Conservation (phyloP, 2,888 invertebrate genomes). For the Hydrotaea diabolus region DNA sequence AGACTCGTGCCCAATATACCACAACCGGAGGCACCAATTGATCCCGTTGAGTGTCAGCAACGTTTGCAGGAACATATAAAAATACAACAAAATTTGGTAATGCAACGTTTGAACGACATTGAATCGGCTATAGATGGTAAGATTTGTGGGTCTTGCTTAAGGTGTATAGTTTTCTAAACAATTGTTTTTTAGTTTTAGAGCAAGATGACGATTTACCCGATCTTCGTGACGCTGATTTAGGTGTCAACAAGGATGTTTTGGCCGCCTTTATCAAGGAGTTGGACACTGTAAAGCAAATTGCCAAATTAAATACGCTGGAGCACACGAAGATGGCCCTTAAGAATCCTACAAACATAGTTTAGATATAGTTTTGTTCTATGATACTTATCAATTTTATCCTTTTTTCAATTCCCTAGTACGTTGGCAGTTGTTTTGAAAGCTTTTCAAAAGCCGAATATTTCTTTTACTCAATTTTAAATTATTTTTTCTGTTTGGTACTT, state of each 20-base stretch:
- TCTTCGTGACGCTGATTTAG: constrained; percentile 83
- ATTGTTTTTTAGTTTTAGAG: constrained; percentile 75
- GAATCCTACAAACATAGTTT: constrained; percentile 37
- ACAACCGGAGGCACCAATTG: constrained; percentile 91
- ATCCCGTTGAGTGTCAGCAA: constrained; percentile 88
- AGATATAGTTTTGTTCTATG: constrained; percentile 29
- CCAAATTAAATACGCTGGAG: constrained; percentile 81
- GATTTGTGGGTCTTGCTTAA: constrained; percentile 5
- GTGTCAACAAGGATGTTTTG: constrained; percentile 86
- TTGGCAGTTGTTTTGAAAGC: background rate
- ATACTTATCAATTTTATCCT: background rate
- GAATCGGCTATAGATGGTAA: constrained; percentile 87
- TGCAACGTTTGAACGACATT: constrained; percentile 87
- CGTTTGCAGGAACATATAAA: constrained; percentile 89
- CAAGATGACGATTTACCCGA: constrained; percentile 79
- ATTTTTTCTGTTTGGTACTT: background rate
- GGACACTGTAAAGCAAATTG: constrained; percentile 85
- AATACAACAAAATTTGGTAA: constrained; percentile 87
- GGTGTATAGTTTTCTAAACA: too few relatives aligned
- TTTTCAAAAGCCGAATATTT: constrained; percentile 34
- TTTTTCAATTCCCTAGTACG: too few relatives aligned
- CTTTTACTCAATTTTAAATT: background rate
- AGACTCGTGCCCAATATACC: constrained; percentile 82
- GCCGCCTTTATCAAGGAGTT: constrained; percentile 89
- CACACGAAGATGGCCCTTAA: constrained; percentile 71